Evolutionary conservation across 2,888 invertebrate species (phyloP).

Genomic region (Eutolmus rufibarbis): DNA sequence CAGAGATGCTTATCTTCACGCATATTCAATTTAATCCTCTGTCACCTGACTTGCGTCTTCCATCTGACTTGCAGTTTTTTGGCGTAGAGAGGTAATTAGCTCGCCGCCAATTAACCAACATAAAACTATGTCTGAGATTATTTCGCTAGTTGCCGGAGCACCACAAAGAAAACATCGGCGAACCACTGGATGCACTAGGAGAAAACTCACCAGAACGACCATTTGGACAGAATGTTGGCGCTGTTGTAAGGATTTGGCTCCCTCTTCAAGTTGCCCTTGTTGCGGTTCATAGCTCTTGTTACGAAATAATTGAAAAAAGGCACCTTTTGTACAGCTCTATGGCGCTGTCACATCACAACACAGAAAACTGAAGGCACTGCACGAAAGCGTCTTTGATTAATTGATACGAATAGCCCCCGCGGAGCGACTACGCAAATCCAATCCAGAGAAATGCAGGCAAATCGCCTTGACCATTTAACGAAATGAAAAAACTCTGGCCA

Average conservation of each 20-base stretch:
- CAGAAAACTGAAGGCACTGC: neutral
- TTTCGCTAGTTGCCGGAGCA: neutral
- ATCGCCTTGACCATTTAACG: neutral
- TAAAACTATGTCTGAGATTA: neutral
- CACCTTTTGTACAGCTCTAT: neutral
- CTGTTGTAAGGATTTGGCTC: constrained; percentile 70
- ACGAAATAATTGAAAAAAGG: neutral
- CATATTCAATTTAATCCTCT: neutral
- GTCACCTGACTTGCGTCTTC: neutral
- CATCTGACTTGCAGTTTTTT: neutral
- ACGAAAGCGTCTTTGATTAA: neutral
- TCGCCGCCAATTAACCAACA: neutral
- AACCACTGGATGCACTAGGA: neutral
- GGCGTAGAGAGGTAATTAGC: neutral
- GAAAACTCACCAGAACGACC: constrained; percentile 71
- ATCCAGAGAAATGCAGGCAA: neutral
- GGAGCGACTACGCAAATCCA: neutral
- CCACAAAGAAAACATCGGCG: neutral
- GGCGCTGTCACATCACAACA: neutral
- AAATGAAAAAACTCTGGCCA: neutral
- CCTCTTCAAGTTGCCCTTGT: constrained; percentile 64
- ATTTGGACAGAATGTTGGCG: constrained; percentile 70
- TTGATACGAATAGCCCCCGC: neutral
- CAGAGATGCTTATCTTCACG: neutral
- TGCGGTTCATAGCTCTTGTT: constrained; percentile 57